Base-by-base conservation (phyloP, 2,888 invertebrate genomes). In the Cerastis leucographa region DNA sequence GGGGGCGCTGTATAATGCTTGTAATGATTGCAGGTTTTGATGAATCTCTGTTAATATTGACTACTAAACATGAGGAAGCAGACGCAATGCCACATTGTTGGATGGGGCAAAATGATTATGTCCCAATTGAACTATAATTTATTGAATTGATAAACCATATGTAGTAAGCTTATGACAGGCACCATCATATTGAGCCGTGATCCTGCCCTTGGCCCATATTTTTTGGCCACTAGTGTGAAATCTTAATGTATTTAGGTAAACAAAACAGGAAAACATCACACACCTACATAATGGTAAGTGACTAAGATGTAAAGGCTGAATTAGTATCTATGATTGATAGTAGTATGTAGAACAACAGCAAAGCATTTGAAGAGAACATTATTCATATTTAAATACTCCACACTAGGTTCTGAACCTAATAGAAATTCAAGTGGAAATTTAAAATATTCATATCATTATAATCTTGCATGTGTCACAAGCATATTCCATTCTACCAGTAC, bases 251-350 rank as follows among this genome's bases (percentile, higher is more conserved):
- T 35, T 6, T 44, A 17, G 19, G 14, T 59, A 62, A 51, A 8
- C 46, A 71, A 77, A 76, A 80, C 84, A 77, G 84, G 84, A 80
- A 86, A 84, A 86, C 42, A 61, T 35, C 40, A 7, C 5, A 54
- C 25, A 51, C 2, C 4, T 71, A 40, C 49, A 17, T 72, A 4
- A 14, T 64, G 40, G 8, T 19, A 40, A n/a, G n/a, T 78, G n/a
- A 40, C 22, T 8, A n/a, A 44, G 12, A 56, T 51, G n/a, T 40
- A 19, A 46, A 65, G 42, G 40, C 51, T 42, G 29, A n/a, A 46
- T 61, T 44, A 12, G 17, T 59, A 25, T 12, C 9, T 59, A 22
- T 35, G 11, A 29, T 29, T 56, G 35, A 8, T 25, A 40, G 19
- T 62, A 25, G 42, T 64, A 19, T 14, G 8, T 72, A 17, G 19